These are phyloP conservation scores for Chaitophorus viminalis DNA, from an alignment of 2,888 invertebrate species.

Conservation along the genomic window DNA sequence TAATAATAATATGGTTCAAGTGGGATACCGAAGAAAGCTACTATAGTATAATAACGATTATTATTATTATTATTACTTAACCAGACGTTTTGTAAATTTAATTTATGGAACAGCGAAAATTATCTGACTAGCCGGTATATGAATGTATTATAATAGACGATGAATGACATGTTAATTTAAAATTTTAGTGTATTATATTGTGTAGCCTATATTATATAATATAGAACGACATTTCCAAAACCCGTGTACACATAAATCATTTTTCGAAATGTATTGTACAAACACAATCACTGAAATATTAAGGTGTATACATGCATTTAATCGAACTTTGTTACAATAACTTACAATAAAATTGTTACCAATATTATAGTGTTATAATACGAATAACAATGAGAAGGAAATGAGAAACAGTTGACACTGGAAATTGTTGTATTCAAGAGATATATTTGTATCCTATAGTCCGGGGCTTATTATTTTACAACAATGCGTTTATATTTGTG, in stretches of 20 bases:
- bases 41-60: too few relatives aligned
- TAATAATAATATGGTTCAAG: not conserved
- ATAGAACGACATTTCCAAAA: not conserved
- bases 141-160: slow-evolving; percentile 31
- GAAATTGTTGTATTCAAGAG: not conserved
- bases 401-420: not conserved
- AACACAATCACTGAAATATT: not conserved
- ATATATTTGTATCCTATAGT: not conserved
- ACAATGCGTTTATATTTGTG: not conserved
- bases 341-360: not conserved
- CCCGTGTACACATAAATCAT: not conserved
- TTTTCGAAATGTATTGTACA: not conserved
- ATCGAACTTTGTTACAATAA: not conserved
- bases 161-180: slow-evolving; percentile 31
- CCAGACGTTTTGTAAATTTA: not conserved
- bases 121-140: slow-evolving; percentile 14
- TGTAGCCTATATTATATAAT: too few relatives aligned
- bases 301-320: not conserved
- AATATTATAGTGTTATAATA: not conserved
- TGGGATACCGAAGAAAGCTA: not conserved
- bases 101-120: slow-evolving; percentile 29
- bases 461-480: not conserved
- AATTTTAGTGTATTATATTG: not conserved
- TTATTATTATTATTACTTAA: too few relatives aligned
- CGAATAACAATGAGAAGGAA: not conserved